phyloP scores from a whole-genome alignment of 2,888 invertebrate genomes.

The Agrotis segetum region DNA sequence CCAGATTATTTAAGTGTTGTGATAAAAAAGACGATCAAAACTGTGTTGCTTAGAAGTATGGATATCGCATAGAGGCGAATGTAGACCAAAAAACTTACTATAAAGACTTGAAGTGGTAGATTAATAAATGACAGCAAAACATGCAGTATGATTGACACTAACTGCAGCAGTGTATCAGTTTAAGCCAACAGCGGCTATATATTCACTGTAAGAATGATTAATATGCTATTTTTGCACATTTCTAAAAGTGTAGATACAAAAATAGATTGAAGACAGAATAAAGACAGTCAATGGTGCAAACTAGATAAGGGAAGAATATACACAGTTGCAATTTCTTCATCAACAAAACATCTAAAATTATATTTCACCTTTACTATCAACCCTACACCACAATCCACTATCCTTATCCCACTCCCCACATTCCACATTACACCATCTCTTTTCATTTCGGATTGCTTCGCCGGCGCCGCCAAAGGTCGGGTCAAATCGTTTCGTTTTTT shows the following conservation, averaged over 20 bases:
- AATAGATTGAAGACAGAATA: neutral
- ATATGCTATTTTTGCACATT: neutral
- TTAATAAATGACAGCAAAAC: slow-evolving; percentile 4
- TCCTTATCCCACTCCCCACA: slow-evolving; percentile 63
- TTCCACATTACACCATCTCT: slow-evolving; percentile 61
- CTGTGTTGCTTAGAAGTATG: too few relatives aligned
- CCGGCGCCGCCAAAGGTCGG: slow-evolving; percentile 88
- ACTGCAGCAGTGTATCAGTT: slow-evolving; percentile 8
- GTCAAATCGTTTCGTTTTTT: slow-evolving; percentile 86
- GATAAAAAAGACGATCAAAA: too few relatives aligned
- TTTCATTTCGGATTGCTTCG: slow-evolving; percentile 67
- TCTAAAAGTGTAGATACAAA: neutral
- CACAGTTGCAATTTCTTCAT: neutral
- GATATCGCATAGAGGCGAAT: neutral
- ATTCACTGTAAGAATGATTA: neutral
- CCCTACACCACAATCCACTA: slow-evolving; percentile 47
- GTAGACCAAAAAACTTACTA: neutral
- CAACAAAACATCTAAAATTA: neutral
- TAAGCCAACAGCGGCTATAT: neutral
- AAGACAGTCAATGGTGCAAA: too few relatives aligned
- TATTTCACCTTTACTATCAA: slow-evolving; percentile 42
- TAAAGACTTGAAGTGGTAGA: slow-evolving; percentile 10
- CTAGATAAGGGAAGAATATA: neutral
- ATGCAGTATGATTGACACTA: slow-evolving; percentile 28
- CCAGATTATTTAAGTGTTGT: too few relatives aligned